Conservation (phyloP, 2,113 vertebrate genomes). For the Channa maculata region DNA sequence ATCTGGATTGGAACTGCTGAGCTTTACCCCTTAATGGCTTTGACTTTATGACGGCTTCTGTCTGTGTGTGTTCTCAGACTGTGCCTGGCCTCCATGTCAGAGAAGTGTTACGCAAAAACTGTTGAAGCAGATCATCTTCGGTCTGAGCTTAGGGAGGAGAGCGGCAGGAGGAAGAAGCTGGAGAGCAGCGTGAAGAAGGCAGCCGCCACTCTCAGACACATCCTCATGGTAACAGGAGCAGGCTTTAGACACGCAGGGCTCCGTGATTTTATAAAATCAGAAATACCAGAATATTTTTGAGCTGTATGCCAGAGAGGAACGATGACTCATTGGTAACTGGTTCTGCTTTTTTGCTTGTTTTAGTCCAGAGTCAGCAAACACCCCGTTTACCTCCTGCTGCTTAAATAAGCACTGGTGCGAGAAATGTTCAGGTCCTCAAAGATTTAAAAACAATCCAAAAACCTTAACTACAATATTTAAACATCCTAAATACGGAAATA, state of each 20-base stretch:
- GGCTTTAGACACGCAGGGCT: too few relatives aligned
- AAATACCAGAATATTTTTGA: too few relatives aligned
- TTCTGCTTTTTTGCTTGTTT: too few relatives aligned
- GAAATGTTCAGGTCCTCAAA: too few relatives aligned
- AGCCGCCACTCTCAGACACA: slow-evolving; percentile 61
- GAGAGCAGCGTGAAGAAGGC: slow-evolving; percentile 68
- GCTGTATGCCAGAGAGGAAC: too few relatives aligned
- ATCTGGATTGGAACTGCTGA: slow-evolving; percentile 86
- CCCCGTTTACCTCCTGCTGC: too few relatives aligned
- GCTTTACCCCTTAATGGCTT: slow-evolving; percentile 52
- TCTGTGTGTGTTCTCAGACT: slow-evolving; percentile 58
- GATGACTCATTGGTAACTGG: too few relatives aligned
- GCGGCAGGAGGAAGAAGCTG: slow-evolving; percentile 30
- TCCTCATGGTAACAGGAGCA: slow-evolving; percentile 57
- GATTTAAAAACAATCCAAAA: too few relatives aligned
- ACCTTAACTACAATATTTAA: too few relatives aligned
- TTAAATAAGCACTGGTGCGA: too few relatives aligned
- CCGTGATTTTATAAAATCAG: too few relatives aligned
- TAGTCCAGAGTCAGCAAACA: too few relatives aligned
- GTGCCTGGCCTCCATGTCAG: slow-evolving; percentile 28
- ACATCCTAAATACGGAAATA: not conserved
- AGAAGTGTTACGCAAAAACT: not conserved
- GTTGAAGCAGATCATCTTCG: not conserved
- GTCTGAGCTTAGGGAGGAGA: slow-evolving; percentile 62
- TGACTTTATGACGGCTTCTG: not conserved